phyloP scores from a whole-genome alignment of 2,113 vertebrate species.

The Oryzias celebensis region DNA sequence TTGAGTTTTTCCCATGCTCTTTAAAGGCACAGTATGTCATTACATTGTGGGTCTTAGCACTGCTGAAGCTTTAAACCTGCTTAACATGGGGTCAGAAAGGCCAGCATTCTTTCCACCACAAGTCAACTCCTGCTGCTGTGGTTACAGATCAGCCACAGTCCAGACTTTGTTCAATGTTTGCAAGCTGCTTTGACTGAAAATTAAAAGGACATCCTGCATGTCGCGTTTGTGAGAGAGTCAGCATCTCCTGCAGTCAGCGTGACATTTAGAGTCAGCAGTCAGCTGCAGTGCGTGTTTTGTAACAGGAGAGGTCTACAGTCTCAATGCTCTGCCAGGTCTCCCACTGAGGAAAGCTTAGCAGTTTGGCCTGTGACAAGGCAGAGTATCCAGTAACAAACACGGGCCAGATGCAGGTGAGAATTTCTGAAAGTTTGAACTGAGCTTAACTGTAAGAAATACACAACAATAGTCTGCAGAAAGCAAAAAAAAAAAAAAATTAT shows the following conservation, averaged over 20 bases:
- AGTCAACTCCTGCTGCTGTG: constrained; percentile 17
- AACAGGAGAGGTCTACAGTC: constrained; percentile 55
- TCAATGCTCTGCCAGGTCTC: constrained; percentile 41
- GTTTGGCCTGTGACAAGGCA: constrained; percentile 24
- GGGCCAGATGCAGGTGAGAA: constrained; percentile 28
- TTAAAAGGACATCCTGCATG: constrained; percentile 1
- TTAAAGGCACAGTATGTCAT: background rate
- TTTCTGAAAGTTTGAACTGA: constrained; percentile 1
- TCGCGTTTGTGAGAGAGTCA: constrained; percentile 9
- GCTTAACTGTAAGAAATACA: background rate
- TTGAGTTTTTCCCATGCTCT: background rate
- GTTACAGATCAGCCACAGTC: constrained; percentile 13
- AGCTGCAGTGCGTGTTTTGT: constrained; percentile 61
- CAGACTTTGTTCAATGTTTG: constrained; percentile 11
- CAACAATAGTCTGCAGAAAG: too few relatives aligned
- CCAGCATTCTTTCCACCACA: constrained; percentile 16
- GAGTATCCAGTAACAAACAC: constrained; percentile 62
- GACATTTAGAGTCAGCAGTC: constrained; percentile 57
- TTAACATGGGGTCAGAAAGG: background rate
- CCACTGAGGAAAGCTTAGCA: constrained; percentile 31
- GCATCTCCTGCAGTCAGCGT: constrained; percentile 26
- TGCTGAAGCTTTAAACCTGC: constrained; percentile 1
- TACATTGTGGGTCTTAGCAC: background rate
- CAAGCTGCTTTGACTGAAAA: constrained; percentile 10
- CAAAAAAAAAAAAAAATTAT: too few relatives aligned